Evolutionary conservation across 2,113 vertebrate genomes (phyloP).

Genomic region (Cinclus mexicanus): DNA sequence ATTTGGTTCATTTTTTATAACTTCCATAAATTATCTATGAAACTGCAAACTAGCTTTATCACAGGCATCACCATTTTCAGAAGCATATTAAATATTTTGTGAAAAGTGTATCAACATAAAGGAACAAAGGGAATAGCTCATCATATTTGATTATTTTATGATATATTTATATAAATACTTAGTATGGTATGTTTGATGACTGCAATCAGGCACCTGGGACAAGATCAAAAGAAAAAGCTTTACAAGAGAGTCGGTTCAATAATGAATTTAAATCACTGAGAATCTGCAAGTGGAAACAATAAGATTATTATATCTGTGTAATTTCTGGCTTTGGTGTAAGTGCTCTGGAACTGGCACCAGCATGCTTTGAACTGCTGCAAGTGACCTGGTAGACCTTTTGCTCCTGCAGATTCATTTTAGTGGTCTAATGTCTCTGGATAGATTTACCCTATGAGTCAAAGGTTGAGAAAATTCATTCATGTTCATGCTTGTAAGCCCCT

Average conservation of each 20-base stretch:
- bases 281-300: slow-evolving; percentile 22
- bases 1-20: slow-evolving; percentile 77
- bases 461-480: slow-evolving; percentile 28
- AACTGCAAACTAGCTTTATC: slow-evolving; percentile 77
- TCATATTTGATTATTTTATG: slow-evolving; percentile 69
- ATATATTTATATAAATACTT: slow-evolving; percentile 77
- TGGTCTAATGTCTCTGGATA: neutral
- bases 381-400: slow-evolving; percentile 32
- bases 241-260: neutral
- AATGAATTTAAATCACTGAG: slow-evolving; percentile 32
- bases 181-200: slow-evolving; percentile 57
- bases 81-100: slow-evolving; percentile 79
- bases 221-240: slow-evolving; percentile 31
- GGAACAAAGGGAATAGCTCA: slow-evolving; percentile 74
- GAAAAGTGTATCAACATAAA: slow-evolving; percentile 67
- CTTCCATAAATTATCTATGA: slow-evolving; percentile 81
- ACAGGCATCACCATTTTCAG: slow-evolving; percentile 75
- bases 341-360: neutral
- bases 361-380: neutral
- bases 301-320: neutral
- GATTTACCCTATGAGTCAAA: neutral
- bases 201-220: slow-evolving; percentile 54
- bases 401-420: slow-evolving; percentile 13
- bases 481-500: neutral
- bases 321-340: slow-evolving; percentile 1